phyloP scores from a whole-genome alignment of 2,113 vertebrate genomes.

The Manacus vitellinus region DNA sequence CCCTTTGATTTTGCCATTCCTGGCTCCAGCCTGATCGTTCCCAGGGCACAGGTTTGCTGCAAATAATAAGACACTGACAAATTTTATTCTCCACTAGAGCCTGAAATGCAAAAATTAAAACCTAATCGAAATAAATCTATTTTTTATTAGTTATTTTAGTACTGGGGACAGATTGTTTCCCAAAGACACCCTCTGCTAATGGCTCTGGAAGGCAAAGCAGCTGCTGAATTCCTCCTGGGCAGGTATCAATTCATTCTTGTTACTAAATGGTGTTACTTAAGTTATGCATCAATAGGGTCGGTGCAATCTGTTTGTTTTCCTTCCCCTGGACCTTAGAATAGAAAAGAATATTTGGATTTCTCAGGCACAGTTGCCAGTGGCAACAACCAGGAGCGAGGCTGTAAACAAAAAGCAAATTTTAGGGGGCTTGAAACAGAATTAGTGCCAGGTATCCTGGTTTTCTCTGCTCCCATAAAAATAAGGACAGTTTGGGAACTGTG shows the following conservation, averaged over 20 bases:
- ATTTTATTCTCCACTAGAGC: constrained; percentile 61
- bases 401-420: constrained; percentile 3
- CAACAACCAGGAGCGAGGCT: not conserved
- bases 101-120: constrained; percentile 52
- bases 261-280: not conserved
- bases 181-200: constrained; percentile 7
- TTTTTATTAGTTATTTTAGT: constrained; percentile 59
- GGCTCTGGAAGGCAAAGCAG: constrained; percentile 45
- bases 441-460: not conserved
- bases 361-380: not conserved
- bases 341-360: not conserved
- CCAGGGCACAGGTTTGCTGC: not conserved
- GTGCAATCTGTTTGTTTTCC: not conserved
- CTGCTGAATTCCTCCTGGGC: constrained; percentile 36
- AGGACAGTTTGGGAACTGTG: not conserved
- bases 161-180: not conserved
- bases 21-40: not conserved
- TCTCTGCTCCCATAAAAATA: not conserved
- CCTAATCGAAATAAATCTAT: constrained; percentile 30
- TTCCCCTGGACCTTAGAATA: not conserved
- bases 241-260: constrained; percentile 1
- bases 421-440: not conserved
- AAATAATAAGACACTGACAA: constrained; percentile 6
- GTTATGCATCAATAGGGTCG: not conserved
- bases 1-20: constrained; percentile 38